Conservation (phyloP, 2,797 vertebrate genomes). For the Novumbra hubbsi region DNA sequence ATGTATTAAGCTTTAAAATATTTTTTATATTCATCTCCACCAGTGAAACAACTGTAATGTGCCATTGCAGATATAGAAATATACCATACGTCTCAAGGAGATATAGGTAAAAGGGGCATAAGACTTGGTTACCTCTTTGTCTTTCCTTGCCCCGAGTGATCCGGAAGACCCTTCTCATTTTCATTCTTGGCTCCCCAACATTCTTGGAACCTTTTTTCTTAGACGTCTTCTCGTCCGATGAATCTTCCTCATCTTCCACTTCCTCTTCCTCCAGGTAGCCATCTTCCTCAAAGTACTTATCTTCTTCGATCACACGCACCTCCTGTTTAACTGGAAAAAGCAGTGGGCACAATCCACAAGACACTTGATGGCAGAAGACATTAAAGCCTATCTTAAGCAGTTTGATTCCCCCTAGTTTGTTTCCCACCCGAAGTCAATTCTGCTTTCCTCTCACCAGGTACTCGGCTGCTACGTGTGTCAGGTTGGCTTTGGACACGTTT, state of each 20-base stretch:
- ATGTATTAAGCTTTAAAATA: too few relatives aligned
- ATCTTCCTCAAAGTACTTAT: slow-evolving; percentile 74
- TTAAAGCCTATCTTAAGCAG: not conserved
- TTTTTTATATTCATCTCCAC: too few relatives aligned
- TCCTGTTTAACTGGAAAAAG: slow-evolving; percentile 64
- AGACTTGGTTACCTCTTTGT: slow-evolving; percentile 52
- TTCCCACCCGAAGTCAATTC: not conserved
- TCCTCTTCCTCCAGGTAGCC: slow-evolving; percentile 74
- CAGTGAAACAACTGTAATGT: too few relatives aligned
- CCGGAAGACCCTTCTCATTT: slow-evolving; percentile 78
- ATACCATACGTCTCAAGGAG: too few relatives aligned
- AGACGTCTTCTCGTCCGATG: slow-evolving; percentile 49
- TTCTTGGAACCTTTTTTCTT: slow-evolving; percentile 52
- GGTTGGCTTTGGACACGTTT: slow-evolving; percentile 54
- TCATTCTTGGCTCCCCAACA: slow-evolving; percentile 61
- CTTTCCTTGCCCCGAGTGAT: slow-evolving; percentile 72
- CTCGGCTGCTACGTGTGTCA: slow-evolving; percentile 44
- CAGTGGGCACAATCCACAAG: not conserved
- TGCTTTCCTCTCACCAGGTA: slow-evolving; percentile 52
- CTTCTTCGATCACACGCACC: slow-evolving; percentile 66
- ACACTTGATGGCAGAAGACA: not conserved
- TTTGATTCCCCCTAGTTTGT: not conserved
- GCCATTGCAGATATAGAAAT: too few relatives aligned
- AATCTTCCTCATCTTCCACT: slow-evolving; percentile 58
- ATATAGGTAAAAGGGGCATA: too few relatives aligned